Evolutionary conservation across 2,797 vertebrate genomes (phyloP).

Genomic region (Denticeps clupeoides): DNA sequence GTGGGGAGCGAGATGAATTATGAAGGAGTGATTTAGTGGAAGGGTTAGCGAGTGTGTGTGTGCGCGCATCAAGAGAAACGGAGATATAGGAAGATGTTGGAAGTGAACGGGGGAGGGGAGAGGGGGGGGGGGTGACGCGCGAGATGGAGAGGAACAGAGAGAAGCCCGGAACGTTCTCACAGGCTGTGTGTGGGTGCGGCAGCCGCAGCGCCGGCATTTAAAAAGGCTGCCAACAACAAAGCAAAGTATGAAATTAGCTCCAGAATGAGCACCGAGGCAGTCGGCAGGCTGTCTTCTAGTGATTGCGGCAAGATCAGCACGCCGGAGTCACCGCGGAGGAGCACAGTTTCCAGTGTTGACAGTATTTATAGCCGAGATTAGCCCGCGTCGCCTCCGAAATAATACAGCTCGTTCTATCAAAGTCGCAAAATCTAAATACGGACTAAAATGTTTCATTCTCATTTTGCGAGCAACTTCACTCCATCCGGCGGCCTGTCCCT

Average conservation of each 20-base stretch:
- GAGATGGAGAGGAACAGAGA: background rate
- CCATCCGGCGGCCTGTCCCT: too few species aligned
- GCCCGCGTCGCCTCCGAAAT: background rate
- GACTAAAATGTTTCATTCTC: too few species aligned
- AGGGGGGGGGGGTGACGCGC: too few species aligned
- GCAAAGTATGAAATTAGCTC: constrained; percentile 2
- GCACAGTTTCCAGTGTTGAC: background rate
- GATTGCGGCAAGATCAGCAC: too few species aligned
- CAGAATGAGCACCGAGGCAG: constrained; percentile 18
- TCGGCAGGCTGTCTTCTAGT: constrained; percentile 18
- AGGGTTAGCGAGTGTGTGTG: too few species aligned
- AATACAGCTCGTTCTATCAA: background rate
- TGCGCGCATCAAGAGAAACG: background rate
- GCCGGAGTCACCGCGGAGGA: background rate
- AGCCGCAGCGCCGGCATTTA: constrained; percentile 22
- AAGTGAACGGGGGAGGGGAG: background rate
- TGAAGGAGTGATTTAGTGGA: too few species aligned
- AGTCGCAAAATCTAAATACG: too few species aligned
- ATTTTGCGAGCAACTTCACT: too few species aligned
- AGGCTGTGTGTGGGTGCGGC: constrained; percentile 31
- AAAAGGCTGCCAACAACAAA: constrained; percentile 33
- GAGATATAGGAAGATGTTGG: background rate
- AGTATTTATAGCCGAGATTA: background rate
- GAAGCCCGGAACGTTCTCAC: constrained; percentile 21
- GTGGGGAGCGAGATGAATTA: too few species aligned